Evolutionary conservation across 2,888 invertebrate genomes (phyloP), one percentile per base, ranked within the genome.

Genomic region (Synergus itoensis): DNA sequence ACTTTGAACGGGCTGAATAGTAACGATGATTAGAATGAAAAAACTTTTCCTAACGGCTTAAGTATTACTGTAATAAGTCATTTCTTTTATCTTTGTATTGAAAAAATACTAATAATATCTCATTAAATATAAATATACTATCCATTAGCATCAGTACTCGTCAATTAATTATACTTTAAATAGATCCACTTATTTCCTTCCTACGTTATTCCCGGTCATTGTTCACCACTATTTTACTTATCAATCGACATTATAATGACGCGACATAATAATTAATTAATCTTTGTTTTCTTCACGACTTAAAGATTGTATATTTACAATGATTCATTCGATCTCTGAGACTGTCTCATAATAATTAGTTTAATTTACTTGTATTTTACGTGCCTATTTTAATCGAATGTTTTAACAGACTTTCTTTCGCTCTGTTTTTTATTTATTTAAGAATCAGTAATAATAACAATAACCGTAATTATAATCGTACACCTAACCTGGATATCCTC

Each of bases 41-140:
- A 84, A 83, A 82, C 80, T 76, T 85, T 87, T 88, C 80, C 89
- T 88, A 90, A 90, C 87, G 83, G 86, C 82, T 89, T 90, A 90
- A 79, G 82, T 86, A 87, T 89, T 88, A 87, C 83, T 84, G 88
- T 87, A 86, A 89, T 89, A 88, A 90, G 88, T 85, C 83, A 87
- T 88, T 88, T 88, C 88, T 88, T 80, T 86, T 85, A 85, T 84
- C 84, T 87, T 82, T 86, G 86, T 89, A 85, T 88, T 88, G 89
- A 87, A 89, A 90, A 89, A 90, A 89, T 90, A 91, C 86, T 90
- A 89, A 89, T 88, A 87, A 90, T 89, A 90, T 90, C 87, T 88
- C 86, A 81, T 89, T 88, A 87, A 89, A 87, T 90, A 90, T 89
- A 90, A 89, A 89, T 90, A 91, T 88, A 89, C 88, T 88, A 89